Evolutionary conservation across 1,140 invertebrate species (phyloP), one percentile per base, ranked within the genome.

Genomic region (Chlorops oryzae): DNA sequence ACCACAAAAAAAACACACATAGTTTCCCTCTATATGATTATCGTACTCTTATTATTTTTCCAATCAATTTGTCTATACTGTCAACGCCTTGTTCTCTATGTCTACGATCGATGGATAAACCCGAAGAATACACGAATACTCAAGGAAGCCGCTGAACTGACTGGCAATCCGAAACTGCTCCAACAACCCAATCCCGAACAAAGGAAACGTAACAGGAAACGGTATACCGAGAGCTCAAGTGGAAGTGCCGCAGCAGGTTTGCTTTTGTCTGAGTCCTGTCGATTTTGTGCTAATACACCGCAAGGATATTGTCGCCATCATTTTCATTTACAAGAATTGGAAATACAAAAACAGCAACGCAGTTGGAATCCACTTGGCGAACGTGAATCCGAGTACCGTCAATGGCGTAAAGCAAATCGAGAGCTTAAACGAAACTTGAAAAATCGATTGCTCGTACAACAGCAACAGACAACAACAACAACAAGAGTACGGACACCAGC

Each of bases 41-140:
- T 71, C 63, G 65, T 71, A 38, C 50, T 71, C 57, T 55, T 71
- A 47, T 57, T 71, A 59, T 64, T 71, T 45, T 71, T 71, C 47
- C 63, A 66, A 68, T 71, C 68, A 57, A 57, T 71, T 53, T 71
- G 68, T 58, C 58, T 68, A 43, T 71, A 66, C 52, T 68, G 68
- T 57, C 68, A 71, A 58, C 63, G 63, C 24, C 58, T 71, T 52
- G 67, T 71, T 41, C 53, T 71, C 50, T 54, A 60, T 51, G 56
- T 70, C 56, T 65, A 71, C 57, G 68, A 71, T 56, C 54, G 63
- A 61, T 71, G 68, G 57, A 63, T 71, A 48, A 65, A 68, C 27
- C 64, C 58, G 6, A 51, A 51, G 37, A 70, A 71, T 57, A 58
- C 59, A 41, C 63, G 66, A 25, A 51, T 70, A 54, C 55, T 70